Percentiles rank a stretch among this genome's conserved stretches.
phyloP scores from a whole-genome alignment of 2,113 vertebrate genomes.

The Chiloscyllium plagiosum region DNA sequence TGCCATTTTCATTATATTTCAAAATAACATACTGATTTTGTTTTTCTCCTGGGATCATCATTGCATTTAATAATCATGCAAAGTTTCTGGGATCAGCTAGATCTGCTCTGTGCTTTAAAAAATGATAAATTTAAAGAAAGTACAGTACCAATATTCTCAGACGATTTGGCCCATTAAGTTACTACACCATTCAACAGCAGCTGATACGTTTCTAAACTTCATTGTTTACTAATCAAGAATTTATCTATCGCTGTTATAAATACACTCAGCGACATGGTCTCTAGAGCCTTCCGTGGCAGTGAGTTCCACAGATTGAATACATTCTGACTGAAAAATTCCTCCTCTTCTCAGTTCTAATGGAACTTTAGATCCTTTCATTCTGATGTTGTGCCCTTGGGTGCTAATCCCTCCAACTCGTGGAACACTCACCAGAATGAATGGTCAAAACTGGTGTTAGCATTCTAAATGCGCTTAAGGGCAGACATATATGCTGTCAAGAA shows the following conservation, averaged over 20 bases:
- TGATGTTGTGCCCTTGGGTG: too few species aligned
- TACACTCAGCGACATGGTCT: too few species aligned
- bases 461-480: not conserved
- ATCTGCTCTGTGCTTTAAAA: not conserved
- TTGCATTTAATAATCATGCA: not conserved
- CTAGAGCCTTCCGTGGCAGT: too few species aligned
- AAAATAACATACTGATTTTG: not conserved
- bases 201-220: too few species aligned
- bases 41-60: not conserved
- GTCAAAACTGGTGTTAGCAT: not conserved
- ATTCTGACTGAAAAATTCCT: too few species aligned
- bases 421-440: not conserved
- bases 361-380: too few species aligned
- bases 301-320: too few species aligned
- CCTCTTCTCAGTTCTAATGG: too few species aligned
- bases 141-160: not conserved
- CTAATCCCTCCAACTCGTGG: not conserved
- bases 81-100: not conserved
- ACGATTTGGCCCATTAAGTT: too few species aligned
- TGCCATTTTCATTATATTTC: not conserved
- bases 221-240: too few species aligned
- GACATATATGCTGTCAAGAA: not conserved
- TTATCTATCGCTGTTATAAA: too few species aligned
- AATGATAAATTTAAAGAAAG: not conserved
- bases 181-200: too few species aligned